phyloP scores from a whole-genome alignment of 2,113 vertebrate genomes.

The Hemibates koningsi region DNA sequence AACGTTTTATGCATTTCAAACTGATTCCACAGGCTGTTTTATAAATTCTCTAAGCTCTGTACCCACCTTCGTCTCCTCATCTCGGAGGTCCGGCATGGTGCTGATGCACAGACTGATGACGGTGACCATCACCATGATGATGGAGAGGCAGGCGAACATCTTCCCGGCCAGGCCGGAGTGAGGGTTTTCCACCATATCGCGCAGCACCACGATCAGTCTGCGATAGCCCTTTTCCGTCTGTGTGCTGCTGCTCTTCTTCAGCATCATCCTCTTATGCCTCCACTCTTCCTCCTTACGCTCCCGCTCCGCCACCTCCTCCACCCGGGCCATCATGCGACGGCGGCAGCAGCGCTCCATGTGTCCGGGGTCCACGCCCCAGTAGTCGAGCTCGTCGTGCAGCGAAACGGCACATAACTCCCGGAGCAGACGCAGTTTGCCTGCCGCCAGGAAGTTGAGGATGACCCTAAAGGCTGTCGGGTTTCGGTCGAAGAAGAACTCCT shows the following conservation, averaged over 20 bases:
- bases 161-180: constrained; percentile 88
- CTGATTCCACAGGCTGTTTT: fast-evolving
- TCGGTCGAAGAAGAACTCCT: constrained; percentile 92
- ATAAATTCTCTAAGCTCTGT: background rate
- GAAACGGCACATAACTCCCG: constrained; percentile 87
- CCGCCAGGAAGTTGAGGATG: constrained; percentile 89
- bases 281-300: constrained; percentile 75
- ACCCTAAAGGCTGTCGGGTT: constrained; percentile 85
- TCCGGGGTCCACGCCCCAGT: constrained; percentile 90
- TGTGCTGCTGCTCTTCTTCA: constrained; percentile 21
- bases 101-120: constrained; percentile 93
- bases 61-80: constrained; percentile 83
- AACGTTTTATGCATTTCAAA: background rate
- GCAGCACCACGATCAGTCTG: constrained; percentile 72
- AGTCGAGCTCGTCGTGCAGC: constrained; percentile 87
- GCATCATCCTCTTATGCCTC: constrained; percentile 46
- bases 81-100: constrained; percentile 91
- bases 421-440: constrained; percentile 85
- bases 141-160: constrained; percentile 88
- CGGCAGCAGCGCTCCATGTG: constrained; percentile 88
- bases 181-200: constrained; percentile 90
- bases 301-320: constrained; percentile 79
- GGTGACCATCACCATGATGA: constrained; percentile 88
- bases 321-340: constrained; percentile 71
- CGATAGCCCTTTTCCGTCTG: constrained; percentile 65